Evolutionary conservation across 2,113 vertebrate species (phyloP).

Genomic region (Carollia perspicillata): DNA sequence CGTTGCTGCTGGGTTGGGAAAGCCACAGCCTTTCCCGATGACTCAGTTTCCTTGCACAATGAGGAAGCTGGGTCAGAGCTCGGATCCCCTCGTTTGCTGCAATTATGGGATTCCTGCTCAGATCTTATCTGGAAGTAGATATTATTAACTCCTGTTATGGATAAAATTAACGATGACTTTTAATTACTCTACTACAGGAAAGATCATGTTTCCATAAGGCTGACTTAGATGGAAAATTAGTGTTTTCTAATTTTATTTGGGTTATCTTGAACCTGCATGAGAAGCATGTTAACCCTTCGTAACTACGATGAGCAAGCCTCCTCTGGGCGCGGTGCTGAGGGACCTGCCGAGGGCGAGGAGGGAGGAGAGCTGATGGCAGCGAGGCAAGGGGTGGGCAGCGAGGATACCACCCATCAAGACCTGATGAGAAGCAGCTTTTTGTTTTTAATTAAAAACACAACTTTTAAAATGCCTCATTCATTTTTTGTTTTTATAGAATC

Average conservation of each 20-base stretch:
- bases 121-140: not conserved
- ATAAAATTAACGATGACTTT: not conserved
- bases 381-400: constrained; percentile 58
- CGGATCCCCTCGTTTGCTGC: not conserved
- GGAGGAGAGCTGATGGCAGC: constrained; percentile 18
- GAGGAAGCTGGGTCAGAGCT: not conserved
- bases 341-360: not conserved
- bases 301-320: not conserved
- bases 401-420: constrained; percentile 81
- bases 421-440: constrained; percentile 80
- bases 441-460: constrained; percentile 84
- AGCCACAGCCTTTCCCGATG: not conserved
- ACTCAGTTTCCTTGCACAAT: not conserved
- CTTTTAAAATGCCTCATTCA: constrained; percentile 85
- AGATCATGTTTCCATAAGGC: not conserved
- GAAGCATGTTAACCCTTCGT: not conserved
- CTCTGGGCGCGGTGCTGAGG: not conserved
- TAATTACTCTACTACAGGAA: not conserved
- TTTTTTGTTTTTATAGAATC: constrained; percentile 86
- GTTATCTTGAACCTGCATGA: not conserved
- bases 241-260: not conserved
- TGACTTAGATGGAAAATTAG: not conserved
- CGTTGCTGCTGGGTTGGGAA: not conserved
- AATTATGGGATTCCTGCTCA: not conserved
- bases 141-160: not conserved